Base-by-base conservation (phyloP, 2,113 vertebrate species). In the Corythoichthys haematopterus region DNA sequence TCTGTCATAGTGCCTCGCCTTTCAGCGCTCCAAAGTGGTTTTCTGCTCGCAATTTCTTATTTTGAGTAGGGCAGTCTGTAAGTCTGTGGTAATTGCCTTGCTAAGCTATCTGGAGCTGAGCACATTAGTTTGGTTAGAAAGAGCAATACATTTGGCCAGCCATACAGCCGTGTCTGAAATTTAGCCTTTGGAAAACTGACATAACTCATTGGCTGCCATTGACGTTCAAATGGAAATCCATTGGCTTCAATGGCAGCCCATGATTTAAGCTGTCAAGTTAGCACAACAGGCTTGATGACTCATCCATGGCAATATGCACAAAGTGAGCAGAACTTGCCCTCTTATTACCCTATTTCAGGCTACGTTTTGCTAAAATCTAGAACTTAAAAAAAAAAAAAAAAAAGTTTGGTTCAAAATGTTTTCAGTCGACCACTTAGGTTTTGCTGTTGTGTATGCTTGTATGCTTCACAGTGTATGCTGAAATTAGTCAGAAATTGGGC, bases 1-100 rank as follows among this genome's bases (percentile, higher is more conserved):
- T 76, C 55, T 57, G 58, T 72, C 52, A 56, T 48, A 71, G 72
- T 79, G 72, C 81, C 79, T 83, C 76, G 69, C 70, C 66, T 62
- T 71, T 72, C 68, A 70, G 61, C 60, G 69, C 72, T 76, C 57
- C 63, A 59, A 78, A 71, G 68, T 59, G 37, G 58, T 3, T 43
- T 61, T 62, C 20, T 62, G 20, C 20, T 3, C 11, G 43, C 45
- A 46, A 46, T 62, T 16, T 38, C 12, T 58, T 6, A 45, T 45
- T 61, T 61, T 20, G 43, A 43, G 38, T 40, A 43, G 38, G 15
- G 58, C 37, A 40, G 58, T 33, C 6, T 13, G 12, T 35, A 5
- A 33, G 2, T 14, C 5, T 57, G 12, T 57, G 2, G 10, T 35
- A 14, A 11, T 57, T 35, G 55, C 36, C 33, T 11, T 11, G 15